Percentiles rank a stretch among this genome's conserved stretches.
Conservation (phyloP, 2,797 vertebrate genomes). For the Gymnothorax reevesii region DNA sequence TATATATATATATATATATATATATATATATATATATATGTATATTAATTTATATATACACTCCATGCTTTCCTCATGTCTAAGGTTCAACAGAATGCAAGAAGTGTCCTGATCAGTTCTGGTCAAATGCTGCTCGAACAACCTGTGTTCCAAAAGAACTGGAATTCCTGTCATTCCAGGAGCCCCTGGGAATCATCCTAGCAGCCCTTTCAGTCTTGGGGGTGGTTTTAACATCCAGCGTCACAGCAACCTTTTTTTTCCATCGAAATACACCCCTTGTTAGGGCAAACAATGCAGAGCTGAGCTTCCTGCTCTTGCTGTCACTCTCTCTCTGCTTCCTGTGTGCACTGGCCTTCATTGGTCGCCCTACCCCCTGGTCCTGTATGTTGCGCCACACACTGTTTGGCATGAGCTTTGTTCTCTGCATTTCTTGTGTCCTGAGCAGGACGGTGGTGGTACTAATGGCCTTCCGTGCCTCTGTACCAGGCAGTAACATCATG, state of each 20-base stretch:
- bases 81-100: not conserved
- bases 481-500: slow-evolving; percentile 36
- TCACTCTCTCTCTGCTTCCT: slow-evolving; percentile 71
- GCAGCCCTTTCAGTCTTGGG: slow-evolving; percentile 33
- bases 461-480: slow-evolving; percentile 24
- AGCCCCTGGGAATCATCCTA: slow-evolving; percentile 68
- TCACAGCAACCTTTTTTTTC: not conserved
- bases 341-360: slow-evolving; percentile 68
- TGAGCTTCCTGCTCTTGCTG: slow-evolving; percentile 69
- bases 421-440: slow-evolving; percentile 24
- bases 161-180: slow-evolving; percentile 68
- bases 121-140: not conserved
- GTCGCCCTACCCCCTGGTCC: slow-evolving; percentile 50
- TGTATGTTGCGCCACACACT: slow-evolving; percentile 20
- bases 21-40: too few relatives aligned
- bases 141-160: not conserved
- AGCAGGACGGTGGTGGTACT: slow-evolving; percentile 15
- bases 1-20: too few relatives aligned
- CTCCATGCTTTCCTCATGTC: too few relatives aligned
- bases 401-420: slow-evolving; percentile 21
- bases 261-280: not conserved
- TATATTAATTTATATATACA: too few relatives aligned
- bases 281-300: not conserved
- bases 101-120: not conserved
- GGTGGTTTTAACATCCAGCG: not conserved